Conservation (phyloP, 2,888 invertebrate species). For the Calliphora vomitoria region DNA sequence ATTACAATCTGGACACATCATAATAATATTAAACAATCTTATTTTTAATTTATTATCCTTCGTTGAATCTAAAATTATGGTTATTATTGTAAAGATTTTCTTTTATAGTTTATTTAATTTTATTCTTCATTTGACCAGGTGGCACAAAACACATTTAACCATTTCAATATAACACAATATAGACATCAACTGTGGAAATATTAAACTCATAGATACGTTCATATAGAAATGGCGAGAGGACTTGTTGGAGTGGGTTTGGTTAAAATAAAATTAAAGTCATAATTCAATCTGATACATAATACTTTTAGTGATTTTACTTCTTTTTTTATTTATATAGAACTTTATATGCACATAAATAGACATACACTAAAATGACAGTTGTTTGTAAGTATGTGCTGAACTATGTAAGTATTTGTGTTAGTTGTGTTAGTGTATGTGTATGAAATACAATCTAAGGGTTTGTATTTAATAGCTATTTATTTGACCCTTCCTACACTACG, state of each 20-base stretch:
- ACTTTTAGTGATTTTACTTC: slow-evolving; percentile 31
- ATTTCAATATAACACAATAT: slow-evolving; percentile 15
- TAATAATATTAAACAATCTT: neutral
- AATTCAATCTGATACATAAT: slow-evolving; percentile 64
- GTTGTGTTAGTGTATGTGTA: neutral
- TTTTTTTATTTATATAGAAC: neutral
- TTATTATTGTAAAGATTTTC: slow-evolving; percentile 39
- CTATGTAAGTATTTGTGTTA: neutral
- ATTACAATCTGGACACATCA: too few species aligned
- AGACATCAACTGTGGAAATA: slow-evolving; percentile 23
- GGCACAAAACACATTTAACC: slow-evolving; percentile 33
- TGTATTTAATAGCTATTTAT: slow-evolving; percentile 40
- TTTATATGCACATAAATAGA: neutral
- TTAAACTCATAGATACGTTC: slow-evolving; percentile 5
- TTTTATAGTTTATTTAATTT: slow-evolving; percentile 11
- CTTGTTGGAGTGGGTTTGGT: slow-evolving; percentile 9
- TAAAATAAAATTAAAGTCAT: slow-evolving; percentile 70
- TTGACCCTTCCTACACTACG: slow-evolving; percentile 35
- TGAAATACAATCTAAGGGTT: slow-evolving; percentile 7
- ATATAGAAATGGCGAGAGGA: neutral
- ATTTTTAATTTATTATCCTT: slow-evolving; percentile 53
- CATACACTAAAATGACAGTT: neutral
- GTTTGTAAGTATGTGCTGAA: neutral
- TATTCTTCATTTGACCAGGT: slow-evolving; percentile 28
- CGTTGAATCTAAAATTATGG: slow-evolving; percentile 36